Percentiles rank a stretch among this genome's conserved stretches.
phyloP scores from a whole-genome alignment of 2,888 invertebrate genomes.

The Erebia ligea region DNA sequence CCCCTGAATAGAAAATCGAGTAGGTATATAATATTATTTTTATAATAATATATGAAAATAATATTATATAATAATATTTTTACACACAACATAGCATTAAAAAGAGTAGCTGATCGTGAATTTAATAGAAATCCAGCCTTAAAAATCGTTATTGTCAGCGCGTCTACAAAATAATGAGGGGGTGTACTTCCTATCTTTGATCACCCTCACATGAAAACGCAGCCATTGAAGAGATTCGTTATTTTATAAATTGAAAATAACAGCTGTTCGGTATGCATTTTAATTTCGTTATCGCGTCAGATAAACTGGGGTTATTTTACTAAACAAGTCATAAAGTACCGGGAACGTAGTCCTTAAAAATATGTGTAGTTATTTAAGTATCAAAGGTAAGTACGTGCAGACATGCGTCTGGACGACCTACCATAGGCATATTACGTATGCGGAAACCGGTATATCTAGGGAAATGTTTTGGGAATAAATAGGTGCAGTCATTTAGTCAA shows the following conservation, averaged over 20 bases:
- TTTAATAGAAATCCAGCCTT: conserved; percentile 67
- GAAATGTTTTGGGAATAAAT: too few species aligned
- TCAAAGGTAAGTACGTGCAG: too few species aligned
- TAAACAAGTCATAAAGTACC: not conserved
- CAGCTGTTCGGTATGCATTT: conserved; percentile 28
- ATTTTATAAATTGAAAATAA: conserved; percentile 56
- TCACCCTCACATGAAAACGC: conserved; percentile 62
- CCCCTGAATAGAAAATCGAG: too few species aligned
- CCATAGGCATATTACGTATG: too few species aligned
- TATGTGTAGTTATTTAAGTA: too few species aligned
- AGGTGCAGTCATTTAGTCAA: too few species aligned
- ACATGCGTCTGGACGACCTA: too few species aligned
- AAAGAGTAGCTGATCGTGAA: conserved; percentile 59
- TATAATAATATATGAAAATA: too few species aligned
- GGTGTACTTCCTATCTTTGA: conserved; percentile 51
- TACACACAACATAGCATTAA: conserved; percentile 23
- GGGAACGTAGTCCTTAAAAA: too few species aligned
- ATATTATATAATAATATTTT: not conserved
- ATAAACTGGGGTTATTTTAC: conserved; percentile 10
- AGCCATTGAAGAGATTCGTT: conserved; percentile 62
- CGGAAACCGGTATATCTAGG: too few species aligned
- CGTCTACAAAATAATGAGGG: conserved; percentile 67
- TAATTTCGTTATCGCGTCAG: conserved; percentile 8
- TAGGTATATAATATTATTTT: too few species aligned
- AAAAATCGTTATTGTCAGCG: conserved; percentile 58